These are phyloP conservation scores for Poecile montanus DNA, from an alignment of 2,797 vertebrate genomes.

Conservation along the genomic window DNA sequence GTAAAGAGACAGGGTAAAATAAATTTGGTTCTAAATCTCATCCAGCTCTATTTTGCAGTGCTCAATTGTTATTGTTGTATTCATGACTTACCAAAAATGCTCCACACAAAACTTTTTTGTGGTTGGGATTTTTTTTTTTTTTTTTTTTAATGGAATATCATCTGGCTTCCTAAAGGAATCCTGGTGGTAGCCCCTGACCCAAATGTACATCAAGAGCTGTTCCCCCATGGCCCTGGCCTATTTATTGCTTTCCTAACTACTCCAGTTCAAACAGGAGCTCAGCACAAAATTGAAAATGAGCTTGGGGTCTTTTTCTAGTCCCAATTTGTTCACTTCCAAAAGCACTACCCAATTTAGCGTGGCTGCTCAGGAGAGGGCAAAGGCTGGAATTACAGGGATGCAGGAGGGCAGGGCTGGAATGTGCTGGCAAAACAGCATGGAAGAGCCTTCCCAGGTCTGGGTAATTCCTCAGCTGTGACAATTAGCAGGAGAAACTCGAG, in stretches of 20 bases:
- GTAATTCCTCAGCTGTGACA: background rate
- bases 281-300: constrained; percentile 72
- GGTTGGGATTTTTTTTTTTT: background rate
- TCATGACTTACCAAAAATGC: background rate
- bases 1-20: background rate
- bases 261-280: constrained; percentile 51
- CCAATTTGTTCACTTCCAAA: constrained; percentile 61
- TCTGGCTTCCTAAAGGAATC: constrained; percentile 37
- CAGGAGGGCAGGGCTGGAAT: constrained; percentile 16
- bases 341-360: constrained; percentile 59
- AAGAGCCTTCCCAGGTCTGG: background rate
- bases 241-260: constrained; percentile 67
- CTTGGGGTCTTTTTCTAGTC: constrained; percentile 55
- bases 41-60: background rate
- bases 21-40: background rate
- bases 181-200: constrained; percentile 62
- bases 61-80: background rate
- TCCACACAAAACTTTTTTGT: background rate
- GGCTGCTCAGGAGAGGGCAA: constrained; percentile 59
- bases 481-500: background rate
- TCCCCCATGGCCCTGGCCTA: constrained; percentile 74
- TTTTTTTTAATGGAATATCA: background rate
- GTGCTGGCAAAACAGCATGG: constrained; percentile 8
- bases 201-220: constrained; percentile 53
- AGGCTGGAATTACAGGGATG: constrained; percentile 22